Conservation (phyloP, 2,888 invertebrate species). For the Trissonchulus sp. region DNA sequence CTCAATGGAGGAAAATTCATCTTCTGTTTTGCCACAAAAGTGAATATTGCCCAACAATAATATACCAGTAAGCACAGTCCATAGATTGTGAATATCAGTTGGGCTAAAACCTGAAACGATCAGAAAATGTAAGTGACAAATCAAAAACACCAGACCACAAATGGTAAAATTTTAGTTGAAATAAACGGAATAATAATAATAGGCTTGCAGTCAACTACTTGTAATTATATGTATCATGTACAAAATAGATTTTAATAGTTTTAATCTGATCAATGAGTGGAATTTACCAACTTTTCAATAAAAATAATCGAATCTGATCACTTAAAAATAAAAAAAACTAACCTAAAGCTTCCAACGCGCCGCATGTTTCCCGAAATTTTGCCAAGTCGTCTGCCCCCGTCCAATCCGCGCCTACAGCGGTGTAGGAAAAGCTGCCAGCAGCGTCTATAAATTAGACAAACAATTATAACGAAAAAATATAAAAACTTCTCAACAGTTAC, state of each 20-base stretch:
- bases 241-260: no score
- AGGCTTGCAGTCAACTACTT: no score
- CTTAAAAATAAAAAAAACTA: background rate
- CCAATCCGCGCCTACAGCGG: constrained; percentile 67
- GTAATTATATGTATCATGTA: no score
- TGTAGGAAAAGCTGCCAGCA: constrained; percentile 66
- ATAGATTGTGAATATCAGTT: constrained; percentile 58
- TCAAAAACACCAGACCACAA: no score
- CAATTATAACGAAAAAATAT: no score
- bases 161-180: no score
- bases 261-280: no score
- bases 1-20: no score
- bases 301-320: no score
- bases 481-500: no score
- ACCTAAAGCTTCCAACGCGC: constrained; percentile 66
- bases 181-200: no score
- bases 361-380: constrained; percentile 71
- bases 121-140: background rate
- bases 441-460: constrained; percentile 59
- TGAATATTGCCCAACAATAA: constrained; percentile 86
- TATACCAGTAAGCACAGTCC: constrained; percentile 76
- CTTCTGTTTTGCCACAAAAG: constrained; percentile 54
- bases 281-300: no score
- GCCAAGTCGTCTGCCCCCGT: constrained; percentile 76
- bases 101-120: constrained; percentile 15